phyloP scores from a whole-genome alignment of 2,113 vertebrate species.

The Notothenia rossii region DNA sequence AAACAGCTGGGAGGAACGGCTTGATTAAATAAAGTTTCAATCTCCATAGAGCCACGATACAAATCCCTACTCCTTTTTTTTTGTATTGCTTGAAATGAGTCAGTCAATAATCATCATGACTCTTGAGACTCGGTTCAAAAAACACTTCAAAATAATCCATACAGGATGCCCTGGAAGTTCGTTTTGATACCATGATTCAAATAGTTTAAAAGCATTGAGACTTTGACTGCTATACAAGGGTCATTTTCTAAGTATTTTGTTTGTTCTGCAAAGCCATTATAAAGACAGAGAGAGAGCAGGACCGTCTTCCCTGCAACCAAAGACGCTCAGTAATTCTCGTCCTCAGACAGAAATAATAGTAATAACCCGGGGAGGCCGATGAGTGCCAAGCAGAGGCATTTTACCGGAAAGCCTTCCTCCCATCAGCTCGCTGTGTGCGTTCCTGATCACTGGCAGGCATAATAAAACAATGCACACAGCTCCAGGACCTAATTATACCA shows the following conservation, averaged over 20 bases:
- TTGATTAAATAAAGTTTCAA: background rate
- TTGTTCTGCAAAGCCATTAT: background rate
- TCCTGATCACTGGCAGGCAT: slow-evolving; percentile 41
- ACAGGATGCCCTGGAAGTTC: background rate
- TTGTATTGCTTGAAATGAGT: background rate
- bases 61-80: too few relatives aligned
- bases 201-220: background rate
- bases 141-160: background rate
- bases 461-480: slow-evolving; percentile 47
- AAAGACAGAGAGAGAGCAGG: background rate
- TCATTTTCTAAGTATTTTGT: background rate
- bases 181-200: background rate
- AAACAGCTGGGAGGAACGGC: background rate
- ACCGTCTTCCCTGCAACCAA: background rate
- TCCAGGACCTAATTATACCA: slow-evolving; percentile 57
- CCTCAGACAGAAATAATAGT: slow-evolving; percentile 35
- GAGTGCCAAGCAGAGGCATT: slow-evolving; percentile 19
- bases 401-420: slow-evolving; percentile 17
- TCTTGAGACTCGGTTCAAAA: background rate
- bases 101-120: background rate
- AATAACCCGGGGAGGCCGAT: slow-evolving; percentile 23
- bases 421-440: slow-evolving; percentile 19
- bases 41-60: background rate
- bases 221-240: background rate
- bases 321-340: slow-evolving; percentile 9